phyloP scores from a whole-genome alignment of 2,113 vertebrate species.

The Lagenorhynchus albirostris region DNA sequence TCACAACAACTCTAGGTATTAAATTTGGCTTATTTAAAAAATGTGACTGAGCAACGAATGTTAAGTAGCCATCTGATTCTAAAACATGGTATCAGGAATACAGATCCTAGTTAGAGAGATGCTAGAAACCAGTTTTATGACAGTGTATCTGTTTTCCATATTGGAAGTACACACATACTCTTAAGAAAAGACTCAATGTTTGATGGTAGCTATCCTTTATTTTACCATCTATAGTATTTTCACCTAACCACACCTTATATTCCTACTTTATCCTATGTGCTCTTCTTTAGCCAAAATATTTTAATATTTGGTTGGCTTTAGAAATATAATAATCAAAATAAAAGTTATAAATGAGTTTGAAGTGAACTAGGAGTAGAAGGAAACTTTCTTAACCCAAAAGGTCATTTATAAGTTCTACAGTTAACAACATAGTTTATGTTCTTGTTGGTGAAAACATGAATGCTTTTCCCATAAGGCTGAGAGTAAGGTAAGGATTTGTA shows the following conservation, averaged over 20 bases:
- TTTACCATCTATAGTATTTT: background rate
- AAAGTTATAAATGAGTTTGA: background rate
- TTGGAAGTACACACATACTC: background rate
- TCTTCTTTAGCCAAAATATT: background rate
- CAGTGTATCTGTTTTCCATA: background rate
- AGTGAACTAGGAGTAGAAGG: background rate
- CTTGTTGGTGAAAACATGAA: background rate
- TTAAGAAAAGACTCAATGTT: background rate
- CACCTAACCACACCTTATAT: background rate
- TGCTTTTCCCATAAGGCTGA: background rate
- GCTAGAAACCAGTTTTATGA: background rate
- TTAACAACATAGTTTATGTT: background rate
- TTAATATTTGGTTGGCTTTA: background rate
- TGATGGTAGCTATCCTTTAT: background rate
- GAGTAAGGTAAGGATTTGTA: background rate
- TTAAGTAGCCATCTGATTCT: background rate
- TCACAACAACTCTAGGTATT: background rate
- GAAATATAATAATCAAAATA: background rate
- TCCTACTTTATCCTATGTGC: background rate
- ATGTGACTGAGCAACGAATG: background rate
- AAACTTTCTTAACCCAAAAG: background rate
- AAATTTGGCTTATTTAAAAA: background rate
- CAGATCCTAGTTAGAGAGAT: background rate
- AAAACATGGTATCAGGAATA: background rate
- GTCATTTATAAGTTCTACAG: background rate